phyloP scores from a whole-genome alignment of 2,113 vertebrate genomes.

The Lutjanus erythropterus region DNA sequence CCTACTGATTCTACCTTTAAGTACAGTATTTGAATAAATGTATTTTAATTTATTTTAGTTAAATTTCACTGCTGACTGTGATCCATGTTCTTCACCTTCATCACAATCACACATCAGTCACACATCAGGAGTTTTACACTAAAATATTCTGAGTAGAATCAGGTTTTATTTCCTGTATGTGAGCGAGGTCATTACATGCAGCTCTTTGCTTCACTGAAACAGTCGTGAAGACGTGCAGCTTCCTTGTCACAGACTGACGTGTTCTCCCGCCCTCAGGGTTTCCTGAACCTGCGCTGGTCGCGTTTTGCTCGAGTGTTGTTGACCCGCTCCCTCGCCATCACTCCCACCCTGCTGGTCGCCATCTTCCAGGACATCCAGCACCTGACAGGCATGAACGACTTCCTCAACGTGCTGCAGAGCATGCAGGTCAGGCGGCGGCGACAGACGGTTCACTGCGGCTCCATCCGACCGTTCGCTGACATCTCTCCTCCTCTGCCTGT shows the following conservation, averaged over 20 bases:
- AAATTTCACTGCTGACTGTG: too few species aligned
- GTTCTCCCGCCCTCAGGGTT: conserved; percentile 85
- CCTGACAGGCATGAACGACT: conserved; percentile 96
- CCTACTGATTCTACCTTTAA: too few species aligned
- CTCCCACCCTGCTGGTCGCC: conserved; percentile 92
- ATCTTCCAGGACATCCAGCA: conserved; percentile 92
- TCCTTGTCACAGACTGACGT: neutral
- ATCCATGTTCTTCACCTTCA: neutral
- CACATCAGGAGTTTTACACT: too few species aligned
- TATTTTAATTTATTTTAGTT: too few species aligned
- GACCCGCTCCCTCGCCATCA: conserved; percentile 92
- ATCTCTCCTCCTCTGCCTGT: neutral
- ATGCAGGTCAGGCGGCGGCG: conserved; percentile 87
- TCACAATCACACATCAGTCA: neutral
- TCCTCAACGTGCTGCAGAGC: conserved; percentile 96
- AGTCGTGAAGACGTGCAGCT: neutral
- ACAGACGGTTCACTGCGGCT: neutral
- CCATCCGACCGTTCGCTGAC: neutral
- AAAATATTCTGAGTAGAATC: neutral
- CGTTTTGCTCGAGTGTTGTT: conserved; percentile 93
- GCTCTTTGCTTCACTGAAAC: neutral
- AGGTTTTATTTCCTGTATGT: neutral
- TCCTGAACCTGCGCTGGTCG: conserved; percentile 95
- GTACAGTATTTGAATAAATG: too few species aligned
- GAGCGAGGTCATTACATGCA: neutral